These are phyloP conservation scores for Seira sanloemensis DNA, from an alignment of 2,888 invertebrate species.

Conservation along the genomic window DNA sequence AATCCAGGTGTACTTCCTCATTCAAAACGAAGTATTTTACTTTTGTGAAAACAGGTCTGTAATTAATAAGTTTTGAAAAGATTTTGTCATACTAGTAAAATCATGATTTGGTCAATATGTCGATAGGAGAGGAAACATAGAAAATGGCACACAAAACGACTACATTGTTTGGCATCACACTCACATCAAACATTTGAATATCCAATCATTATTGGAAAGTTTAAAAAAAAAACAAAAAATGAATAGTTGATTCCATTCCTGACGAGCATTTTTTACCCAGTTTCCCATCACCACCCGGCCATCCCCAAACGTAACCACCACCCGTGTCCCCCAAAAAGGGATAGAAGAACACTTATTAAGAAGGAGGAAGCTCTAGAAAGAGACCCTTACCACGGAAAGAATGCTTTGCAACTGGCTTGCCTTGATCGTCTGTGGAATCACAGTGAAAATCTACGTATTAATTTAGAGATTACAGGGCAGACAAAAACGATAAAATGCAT, in stretches of 20 bases:
- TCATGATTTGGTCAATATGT: too few species aligned
- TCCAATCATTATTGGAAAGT: too few species aligned
- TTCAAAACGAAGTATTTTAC: too few species aligned
- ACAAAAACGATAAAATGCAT: constrained; percentile 3
- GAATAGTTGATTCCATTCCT: background rate
- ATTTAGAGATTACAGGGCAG: constrained; percentile 42
- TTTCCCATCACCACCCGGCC: background rate
- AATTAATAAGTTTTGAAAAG: too few species aligned
- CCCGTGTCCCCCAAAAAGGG: background rate
- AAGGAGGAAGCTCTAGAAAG: constrained; percentile 57
- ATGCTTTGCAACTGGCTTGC: constrained; percentile 69
- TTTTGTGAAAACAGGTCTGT: too few species aligned
- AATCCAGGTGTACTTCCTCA: too few species aligned
- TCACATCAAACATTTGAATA: constrained; percentile 28
- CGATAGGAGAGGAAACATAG: constrained; percentile 23
- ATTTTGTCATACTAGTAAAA: too few species aligned
- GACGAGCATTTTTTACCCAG: background rate
- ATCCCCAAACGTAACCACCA: constrained; percentile 3
- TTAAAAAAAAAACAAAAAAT: background rate
- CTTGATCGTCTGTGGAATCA: constrained; percentile 67
- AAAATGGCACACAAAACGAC: constrained; percentile 10
- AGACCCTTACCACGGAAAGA: constrained; percentile 74
- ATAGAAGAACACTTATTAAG: constrained; percentile 3
- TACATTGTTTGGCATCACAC: background rate
- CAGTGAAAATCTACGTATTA: constrained; percentile 61